Evolutionary conservation across 2,888 invertebrate species (phyloP).

Genomic region (Polymixis flavicincta): DNA sequence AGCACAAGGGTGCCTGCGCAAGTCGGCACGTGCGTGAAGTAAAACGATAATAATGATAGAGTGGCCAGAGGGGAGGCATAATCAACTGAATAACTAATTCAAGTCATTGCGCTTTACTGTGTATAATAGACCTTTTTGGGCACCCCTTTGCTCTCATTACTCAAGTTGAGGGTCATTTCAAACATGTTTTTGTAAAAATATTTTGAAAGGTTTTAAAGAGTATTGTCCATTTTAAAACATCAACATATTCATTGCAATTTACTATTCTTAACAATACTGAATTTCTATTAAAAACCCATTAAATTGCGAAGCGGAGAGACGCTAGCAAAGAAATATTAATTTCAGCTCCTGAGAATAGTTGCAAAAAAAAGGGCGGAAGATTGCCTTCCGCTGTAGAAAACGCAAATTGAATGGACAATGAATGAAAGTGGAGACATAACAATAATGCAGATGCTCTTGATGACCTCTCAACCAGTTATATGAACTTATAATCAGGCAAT

Average conservation of each 20-base stretch:
- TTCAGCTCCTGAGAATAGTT: conserved; percentile 57
- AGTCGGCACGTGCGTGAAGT: conserved; percentile 86
- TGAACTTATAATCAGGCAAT: conserved; percentile 59
- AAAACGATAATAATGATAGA: conserved; percentile 90
- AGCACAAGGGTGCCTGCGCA: conserved; percentile 80
- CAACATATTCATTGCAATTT: conserved; percentile 14
- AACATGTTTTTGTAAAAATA: conserved; percentile 81
- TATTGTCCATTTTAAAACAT: conserved; percentile 47
- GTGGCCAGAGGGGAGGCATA: conserved; percentile 87
- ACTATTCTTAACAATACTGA: conserved; percentile 19
- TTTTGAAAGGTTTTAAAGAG: conserved; percentile 71
- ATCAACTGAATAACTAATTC: conserved; percentile 90
- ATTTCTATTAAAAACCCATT: conserved; percentile 54
- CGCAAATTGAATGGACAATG: conserved; percentile 54
- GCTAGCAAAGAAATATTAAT: conserved; percentile 63
- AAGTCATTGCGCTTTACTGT: conserved; percentile 86
- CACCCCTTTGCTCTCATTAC: conserved; percentile 77
- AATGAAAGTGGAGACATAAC: conserved; percentile 57
- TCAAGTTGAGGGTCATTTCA: conserved; percentile 75
- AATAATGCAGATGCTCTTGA: conserved; percentile 60
- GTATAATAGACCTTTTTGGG: conserved; percentile 84
- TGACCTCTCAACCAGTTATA: conserved; percentile 53
- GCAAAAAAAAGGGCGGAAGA: conserved; percentile 68
- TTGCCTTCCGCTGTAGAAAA: conserved; percentile 68
- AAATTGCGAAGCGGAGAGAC: conserved; percentile 48